Evolutionary conservation across 2,888 invertebrate species (phyloP).

Genomic region (Ectemnius lituratus): DNA sequence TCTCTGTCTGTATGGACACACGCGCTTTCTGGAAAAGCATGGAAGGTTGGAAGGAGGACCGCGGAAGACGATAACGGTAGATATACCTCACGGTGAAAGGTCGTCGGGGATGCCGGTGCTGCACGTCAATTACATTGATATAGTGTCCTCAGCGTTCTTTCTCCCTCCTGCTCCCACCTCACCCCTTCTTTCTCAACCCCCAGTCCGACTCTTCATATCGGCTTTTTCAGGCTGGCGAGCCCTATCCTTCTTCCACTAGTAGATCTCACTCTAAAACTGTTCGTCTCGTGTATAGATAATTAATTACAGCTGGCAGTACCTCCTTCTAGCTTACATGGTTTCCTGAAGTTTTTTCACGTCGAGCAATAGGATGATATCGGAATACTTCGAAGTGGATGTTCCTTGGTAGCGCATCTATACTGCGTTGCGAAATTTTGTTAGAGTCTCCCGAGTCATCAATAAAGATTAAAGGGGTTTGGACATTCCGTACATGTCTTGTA

Average conservation of each 20-base stretch:
- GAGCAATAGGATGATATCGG: no score
- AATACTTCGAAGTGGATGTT: no score
- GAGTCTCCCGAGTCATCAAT: no score
- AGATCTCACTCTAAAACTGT: slow-evolving; percentile 35
- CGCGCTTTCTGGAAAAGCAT: slow-evolving; percentile 59
- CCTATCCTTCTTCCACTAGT: slow-evolving; percentile 35
- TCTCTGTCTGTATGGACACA: neutral
- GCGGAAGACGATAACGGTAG: slow-evolving; percentile 65
- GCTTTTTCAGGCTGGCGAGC: slow-evolving; percentile 15
- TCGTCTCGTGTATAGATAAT: slow-evolving; percentile 21
- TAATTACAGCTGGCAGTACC: slow-evolving; percentile 33
- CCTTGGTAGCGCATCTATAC: no score
- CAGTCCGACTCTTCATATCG: slow-evolving; percentile 42
- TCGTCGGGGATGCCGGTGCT: slow-evolving; percentile 57
- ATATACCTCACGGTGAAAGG: slow-evolving; percentile 62
- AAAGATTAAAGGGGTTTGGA: neutral
- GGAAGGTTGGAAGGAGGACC: slow-evolving; percentile 40
- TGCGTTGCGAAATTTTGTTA: no score
- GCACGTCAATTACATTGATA: slow-evolving; percentile 69
- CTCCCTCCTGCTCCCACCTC: slow-evolving; percentile 27
- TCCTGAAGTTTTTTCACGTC: neutral
- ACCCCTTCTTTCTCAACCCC: slow-evolving; percentile 22
- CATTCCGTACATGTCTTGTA: neutral
- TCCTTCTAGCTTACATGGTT: neutral
- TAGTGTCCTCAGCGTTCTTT: slow-evolving; percentile 52